Evolutionary conservation across 2,113 vertebrate species (phyloP).

Genomic region (Ptilorrhoa leucosticta): DNA sequence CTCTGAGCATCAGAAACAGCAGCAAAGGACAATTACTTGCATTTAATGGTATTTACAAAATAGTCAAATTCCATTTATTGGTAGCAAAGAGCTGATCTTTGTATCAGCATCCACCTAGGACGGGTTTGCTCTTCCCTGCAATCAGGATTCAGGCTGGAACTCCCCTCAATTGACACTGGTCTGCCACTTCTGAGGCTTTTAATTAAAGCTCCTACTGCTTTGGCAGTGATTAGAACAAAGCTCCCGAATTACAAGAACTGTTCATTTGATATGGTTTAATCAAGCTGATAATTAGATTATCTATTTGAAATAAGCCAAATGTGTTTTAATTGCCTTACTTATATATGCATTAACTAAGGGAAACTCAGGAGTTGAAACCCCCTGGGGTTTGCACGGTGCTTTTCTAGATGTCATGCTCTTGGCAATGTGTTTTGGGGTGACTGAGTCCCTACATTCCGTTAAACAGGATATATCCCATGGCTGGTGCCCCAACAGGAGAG

Average conservation of each 20-base stretch:
- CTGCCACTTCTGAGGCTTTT: constrained; percentile 12
- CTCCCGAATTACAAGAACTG: not conserved
- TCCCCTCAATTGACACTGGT: not conserved
- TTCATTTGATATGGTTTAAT: constrained; percentile 57
- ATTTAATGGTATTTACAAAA: not conserved
- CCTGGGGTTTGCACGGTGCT: not conserved
- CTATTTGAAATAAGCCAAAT: constrained; percentile 46
- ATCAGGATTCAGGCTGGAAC: not conserved
- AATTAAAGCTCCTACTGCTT: constrained; percentile 40
- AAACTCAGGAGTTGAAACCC: not conserved
- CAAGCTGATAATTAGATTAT: constrained; percentile 67
- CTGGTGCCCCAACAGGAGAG: not conserved
- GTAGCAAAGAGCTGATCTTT: not conserved
- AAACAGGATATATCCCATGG: not conserved
- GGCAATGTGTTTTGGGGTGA: not conserved
- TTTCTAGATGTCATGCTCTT: not conserved
- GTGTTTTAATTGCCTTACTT: constrained; percentile 42
- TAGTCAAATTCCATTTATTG: not conserved
- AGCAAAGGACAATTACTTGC: not conserved
- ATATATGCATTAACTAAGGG: constrained; percentile 14
- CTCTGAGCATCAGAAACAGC: not conserved
- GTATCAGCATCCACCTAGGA: not conserved
- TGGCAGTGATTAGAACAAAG: constrained; percentile 33
- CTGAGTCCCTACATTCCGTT: rapidly evolving
- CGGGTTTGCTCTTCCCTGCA: not conserved